Evolutionary conservation across 2,888 invertebrate species (phyloP).

Genomic region (Dione vanillae): DNA sequence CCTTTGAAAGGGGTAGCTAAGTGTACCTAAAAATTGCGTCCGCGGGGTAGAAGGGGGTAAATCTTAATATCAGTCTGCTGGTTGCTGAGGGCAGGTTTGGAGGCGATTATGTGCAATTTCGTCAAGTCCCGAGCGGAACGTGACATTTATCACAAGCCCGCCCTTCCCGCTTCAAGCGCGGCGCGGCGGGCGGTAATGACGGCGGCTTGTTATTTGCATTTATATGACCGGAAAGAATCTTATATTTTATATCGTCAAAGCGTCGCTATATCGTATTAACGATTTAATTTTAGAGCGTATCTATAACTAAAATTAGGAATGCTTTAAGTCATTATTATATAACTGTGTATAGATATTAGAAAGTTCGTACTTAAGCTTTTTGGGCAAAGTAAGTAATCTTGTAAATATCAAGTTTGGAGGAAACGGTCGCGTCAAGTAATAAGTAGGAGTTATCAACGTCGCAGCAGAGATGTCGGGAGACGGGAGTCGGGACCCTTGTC

Average conservation of each 20-base stretch:
- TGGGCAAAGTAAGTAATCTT: conserved; percentile 8
- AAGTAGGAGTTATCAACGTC: conserved; percentile 23
- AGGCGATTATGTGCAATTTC: conserved; percentile 61
- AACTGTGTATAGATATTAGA: background rate
- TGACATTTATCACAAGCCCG: conserved; percentile 52
- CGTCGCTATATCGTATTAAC: background rate
- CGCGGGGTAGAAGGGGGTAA: conserved; percentile 54
- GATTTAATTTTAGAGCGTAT: background rate
- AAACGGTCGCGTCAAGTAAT: conserved; percentile 21
- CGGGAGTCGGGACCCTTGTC: conserved; percentile 48
- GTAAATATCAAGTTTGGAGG: conserved; percentile 23
- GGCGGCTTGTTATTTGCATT: conserved; percentile 15
- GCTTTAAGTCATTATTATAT: background rate
- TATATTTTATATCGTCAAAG: conserved; percentile 1
- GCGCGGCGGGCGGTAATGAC: conserved; percentile 26
- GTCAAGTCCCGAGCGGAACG: conserved; percentile 56
- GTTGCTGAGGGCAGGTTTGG: conserved; percentile 27
- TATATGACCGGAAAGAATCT: conserved; percentile 12
- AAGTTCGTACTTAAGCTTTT: conserved; percentile 2
- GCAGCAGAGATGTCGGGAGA: conserved; percentile 43
- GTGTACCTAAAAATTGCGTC: conserved; percentile 61
- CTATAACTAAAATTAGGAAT: background rate
- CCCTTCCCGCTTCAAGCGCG: conserved; percentile 31
- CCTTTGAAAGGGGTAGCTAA: conserved; percentile 14
- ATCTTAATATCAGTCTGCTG: conserved; percentile 61